Conservation (phyloP, 2,888 invertebrate species). For the Aphidoletes aphidimyza region DNA sequence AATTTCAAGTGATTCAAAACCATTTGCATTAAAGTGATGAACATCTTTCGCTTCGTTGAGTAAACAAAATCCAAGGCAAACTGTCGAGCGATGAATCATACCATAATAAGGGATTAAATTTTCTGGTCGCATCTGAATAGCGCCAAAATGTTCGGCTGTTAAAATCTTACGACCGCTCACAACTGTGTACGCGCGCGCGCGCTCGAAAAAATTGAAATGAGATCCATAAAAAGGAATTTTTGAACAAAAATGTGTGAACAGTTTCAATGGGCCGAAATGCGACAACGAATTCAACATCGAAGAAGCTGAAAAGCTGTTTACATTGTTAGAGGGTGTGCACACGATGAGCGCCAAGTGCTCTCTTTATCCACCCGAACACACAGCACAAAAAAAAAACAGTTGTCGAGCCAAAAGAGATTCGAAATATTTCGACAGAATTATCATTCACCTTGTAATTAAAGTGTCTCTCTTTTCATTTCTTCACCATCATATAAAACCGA, state of each 20-base stretch:
- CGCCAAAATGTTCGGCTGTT: slow-evolving; percentile 26
- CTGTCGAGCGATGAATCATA: slow-evolving; percentile 46
- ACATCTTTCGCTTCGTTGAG: slow-evolving; percentile 49
- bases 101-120: slow-evolving; percentile 52
- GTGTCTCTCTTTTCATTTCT: slow-evolving; percentile 42
- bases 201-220: slow-evolving; percentile 43
- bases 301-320: slow-evolving; percentile 35
- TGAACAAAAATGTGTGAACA: background rate
- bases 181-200: too few species aligned
- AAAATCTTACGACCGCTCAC: too few species aligned
- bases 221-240: slow-evolving; percentile 24
- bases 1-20: slow-evolving; percentile 52
- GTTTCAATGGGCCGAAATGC: background rate
- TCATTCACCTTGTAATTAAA: slow-evolving; percentile 54
- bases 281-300: background rate
- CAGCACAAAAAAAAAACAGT: background rate
- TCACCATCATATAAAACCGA: background rate
- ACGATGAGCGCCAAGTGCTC: slow-evolving; percentile 42
- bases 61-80: slow-evolving; percentile 4
- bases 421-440: too few species aligned
- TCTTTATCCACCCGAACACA: background rate
- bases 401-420: background rate
- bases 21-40: slow-evolving; percentile 47
- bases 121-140: slow-evolving; percentile 16
- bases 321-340: slow-evolving; percentile 42